Evolutionary conservation across 2,113 vertebrate genomes (phyloP).

Genomic region (Amazona vittata): DNA sequence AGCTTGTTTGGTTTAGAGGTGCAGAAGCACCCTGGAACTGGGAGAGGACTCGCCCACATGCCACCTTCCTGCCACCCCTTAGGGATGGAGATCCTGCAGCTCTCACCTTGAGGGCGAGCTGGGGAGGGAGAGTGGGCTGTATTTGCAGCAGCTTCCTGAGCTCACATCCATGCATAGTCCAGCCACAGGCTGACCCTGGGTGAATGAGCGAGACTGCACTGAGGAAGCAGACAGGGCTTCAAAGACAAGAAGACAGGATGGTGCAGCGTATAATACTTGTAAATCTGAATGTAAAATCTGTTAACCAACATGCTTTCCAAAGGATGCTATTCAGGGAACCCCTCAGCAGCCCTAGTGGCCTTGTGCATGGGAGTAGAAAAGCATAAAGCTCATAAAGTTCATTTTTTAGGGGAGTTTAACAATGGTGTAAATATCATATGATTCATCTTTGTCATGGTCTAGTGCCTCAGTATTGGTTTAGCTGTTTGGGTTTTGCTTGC

Average conservation of each 20-base stretch:
- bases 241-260: constrained; percentile 19
- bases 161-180: background rate
- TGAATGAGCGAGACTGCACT: background rate
- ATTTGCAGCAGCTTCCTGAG: background rate
- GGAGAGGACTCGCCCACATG: background rate
- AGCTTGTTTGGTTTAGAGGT: background rate
- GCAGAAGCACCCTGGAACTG: background rate
- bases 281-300: constrained; percentile 51
- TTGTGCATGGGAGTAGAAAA: constrained; percentile 16
- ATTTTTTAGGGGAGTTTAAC: constrained; percentile 10
- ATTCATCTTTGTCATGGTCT: constrained; percentile 39
- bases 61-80: background rate
- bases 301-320: constrained; percentile 30
- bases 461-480: background rate
- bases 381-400: constrained; percentile 25
- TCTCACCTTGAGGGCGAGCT: background rate
- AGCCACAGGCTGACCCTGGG: background rate
- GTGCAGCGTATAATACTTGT: constrained; percentile 22
- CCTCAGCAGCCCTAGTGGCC: constrained; percentile 16
- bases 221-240: background rate
- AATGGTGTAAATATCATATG: background rate
- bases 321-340: constrained; percentile 39
- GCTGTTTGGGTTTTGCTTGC: constrained; percentile 5
- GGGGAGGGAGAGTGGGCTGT: background rate
- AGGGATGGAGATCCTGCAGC: background rate